Evolutionary conservation across 2,113 vertebrate species (phyloP).

Genomic region (Etheostoma cragini): DNA sequence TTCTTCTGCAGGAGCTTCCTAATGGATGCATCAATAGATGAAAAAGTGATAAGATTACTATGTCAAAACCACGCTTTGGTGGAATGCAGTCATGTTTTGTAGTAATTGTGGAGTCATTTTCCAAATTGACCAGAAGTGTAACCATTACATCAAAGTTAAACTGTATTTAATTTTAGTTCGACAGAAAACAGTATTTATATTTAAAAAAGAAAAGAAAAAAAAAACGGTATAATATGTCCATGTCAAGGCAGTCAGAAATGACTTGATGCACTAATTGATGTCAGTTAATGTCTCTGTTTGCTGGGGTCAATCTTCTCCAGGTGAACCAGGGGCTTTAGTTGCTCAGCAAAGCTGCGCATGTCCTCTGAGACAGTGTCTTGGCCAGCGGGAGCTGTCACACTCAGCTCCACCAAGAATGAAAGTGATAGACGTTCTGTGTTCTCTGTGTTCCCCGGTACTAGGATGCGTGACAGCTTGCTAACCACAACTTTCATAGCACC

Average conservation of each 20-base stretch:
- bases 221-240: neutral
- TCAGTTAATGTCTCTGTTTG: constrained; percentile 86
- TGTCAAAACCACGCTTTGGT: neutral
- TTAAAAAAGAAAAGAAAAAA: neutral
- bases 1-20: neutral
- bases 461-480: constrained; percentile 93
- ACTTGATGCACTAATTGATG: constrained; percentile 51
- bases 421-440: constrained; percentile 93
- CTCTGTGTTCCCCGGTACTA: constrained; percentile 94
- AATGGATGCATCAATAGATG: neutral
- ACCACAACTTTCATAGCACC: constrained; percentile 96
- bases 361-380: constrained; percentile 91
- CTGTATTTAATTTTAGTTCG: constrained; percentile 34
- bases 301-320: constrained; percentile 97
- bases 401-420: constrained; percentile 92
- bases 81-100: neutral
- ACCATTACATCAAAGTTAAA: constrained; percentile 9
- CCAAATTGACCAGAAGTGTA: neutral
- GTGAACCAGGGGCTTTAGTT: constrained; percentile 95
- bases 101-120: neutral
- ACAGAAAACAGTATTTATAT: neutral
- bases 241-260: neutral
- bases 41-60: neutral
- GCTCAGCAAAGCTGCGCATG: constrained; percentile 97
- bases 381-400: constrained; percentile 84